Evolutionary conservation across 2,113 vertebrate genomes (phyloP).

Genomic region (Chelonoidis abingdonii): DNA sequence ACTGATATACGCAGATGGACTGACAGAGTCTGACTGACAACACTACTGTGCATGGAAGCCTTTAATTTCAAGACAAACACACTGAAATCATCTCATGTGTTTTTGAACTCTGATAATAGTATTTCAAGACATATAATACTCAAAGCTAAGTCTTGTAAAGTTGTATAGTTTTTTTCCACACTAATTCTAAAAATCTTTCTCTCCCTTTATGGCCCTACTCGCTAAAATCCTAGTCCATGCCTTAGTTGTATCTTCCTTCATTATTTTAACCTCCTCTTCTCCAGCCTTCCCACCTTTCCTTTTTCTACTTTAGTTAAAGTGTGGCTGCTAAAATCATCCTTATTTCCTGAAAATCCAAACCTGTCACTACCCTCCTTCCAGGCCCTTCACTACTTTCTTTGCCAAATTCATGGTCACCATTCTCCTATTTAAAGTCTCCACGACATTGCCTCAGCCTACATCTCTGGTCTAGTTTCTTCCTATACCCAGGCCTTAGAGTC

Average conservation of each 20-base stretch:
- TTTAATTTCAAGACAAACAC: slow-evolving; percentile 9
- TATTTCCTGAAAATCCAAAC: not conserved
- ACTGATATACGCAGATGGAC: not conserved
- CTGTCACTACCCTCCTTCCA: not conserved
- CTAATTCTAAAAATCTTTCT: not conserved
- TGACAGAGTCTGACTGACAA: slow-evolving; percentile 19
- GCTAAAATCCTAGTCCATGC: not conserved
- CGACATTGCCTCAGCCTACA: not conserved
- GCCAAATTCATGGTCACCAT: not conserved
- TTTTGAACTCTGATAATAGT: not conserved
- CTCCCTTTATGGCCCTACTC: not conserved
- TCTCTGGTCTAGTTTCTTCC: not conserved
- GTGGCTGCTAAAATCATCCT: not conserved
- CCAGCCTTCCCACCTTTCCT: not conserved
- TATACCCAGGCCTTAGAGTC: not conserved
- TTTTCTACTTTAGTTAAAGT: not conserved
- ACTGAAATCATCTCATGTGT: not conserved
- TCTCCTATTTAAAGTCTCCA: not conserved
- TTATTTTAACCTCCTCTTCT: not conserved
- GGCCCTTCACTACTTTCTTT: not conserved
- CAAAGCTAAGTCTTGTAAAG: slow-evolving; percentile 12
- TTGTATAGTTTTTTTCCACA: slow-evolving; percentile 6
- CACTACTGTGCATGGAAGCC: not conserved
- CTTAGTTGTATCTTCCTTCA: slow-evolving; percentile 7
- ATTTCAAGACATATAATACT: not conserved